Base-by-base conservation (phyloP, 1,140 invertebrate genomes). In the Anoplolepis gracilipes region DNA sequence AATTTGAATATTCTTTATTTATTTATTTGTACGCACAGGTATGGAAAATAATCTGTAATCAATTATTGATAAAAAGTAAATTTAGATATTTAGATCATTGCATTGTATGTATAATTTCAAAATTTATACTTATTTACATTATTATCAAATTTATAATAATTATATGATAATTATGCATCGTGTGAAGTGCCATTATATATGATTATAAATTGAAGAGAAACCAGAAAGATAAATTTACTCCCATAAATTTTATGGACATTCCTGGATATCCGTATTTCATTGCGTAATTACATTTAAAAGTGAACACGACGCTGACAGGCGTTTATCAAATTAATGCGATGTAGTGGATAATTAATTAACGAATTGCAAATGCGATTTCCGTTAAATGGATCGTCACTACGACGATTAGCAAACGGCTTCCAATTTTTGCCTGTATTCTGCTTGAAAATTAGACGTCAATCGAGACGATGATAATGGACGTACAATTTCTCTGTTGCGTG, bases 281-380 rank as follows among this genome's bases (percentile, higher is more conserved):
- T 39, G 30, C 13, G 22, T 36, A 73, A 72, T 73, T 72, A 46
- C 13, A 13, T 59, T 82, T 82, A 25, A 82, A 82, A 82, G 33
- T 59, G 22, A 28, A 59, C 78, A 59, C 25, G 33, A 1, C n/a
- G 53, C 67, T 73, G 53, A 61, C 49, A 46, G 28, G 36, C 36
- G 53, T 73, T 72, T 72, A 72, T 30, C 19, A 73, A 46, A 59
- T 73, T 55, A 70, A 42, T 28, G 22, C 49, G 16, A 67, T 42
- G 55, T 73, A 59, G 1, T 19, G 16, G 46, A 49, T 28, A 33
- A 73, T 82, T 73, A 82, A 82, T 82, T 82, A 81, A 73, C 53
- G 39, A 25, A 16, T 28, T 69, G 49, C 25, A 69, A n/a, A 61
- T 36, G 36, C 42, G 67, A 59, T 61, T 59, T 5, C 19, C 36